Evolutionary conservation across 92 coral and sea anemone genomes (phyloP).

Genomic region (Plumapathes pennacea): DNA sequence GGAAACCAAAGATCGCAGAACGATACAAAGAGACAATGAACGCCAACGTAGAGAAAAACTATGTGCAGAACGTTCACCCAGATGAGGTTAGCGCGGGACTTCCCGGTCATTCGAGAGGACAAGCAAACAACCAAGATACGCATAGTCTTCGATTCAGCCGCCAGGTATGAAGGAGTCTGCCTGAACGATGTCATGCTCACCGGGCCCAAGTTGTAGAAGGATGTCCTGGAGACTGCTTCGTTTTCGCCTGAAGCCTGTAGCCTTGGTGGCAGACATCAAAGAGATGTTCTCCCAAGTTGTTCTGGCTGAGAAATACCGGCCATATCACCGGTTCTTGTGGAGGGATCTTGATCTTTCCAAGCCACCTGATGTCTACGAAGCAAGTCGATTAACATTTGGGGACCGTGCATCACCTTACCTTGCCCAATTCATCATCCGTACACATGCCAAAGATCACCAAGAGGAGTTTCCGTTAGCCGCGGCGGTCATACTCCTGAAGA

Average conservation of each 20-base stretch:
- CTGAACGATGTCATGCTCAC: slow-evolving; percentile 49
- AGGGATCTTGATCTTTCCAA: neutral
- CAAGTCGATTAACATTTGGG: slow-evolving; percentile 1
- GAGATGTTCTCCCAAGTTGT: slow-evolving; percentile 47
- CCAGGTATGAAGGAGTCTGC: slow-evolving; percentile 12
- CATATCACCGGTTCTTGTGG: slow-evolving; percentile 23
- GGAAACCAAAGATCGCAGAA: too few species aligned
- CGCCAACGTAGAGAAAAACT: slow-evolving; percentile 18
- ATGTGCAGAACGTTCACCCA: slow-evolving; percentile 3
- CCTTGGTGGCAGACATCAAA: slow-evolving; percentile 40
- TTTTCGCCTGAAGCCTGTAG: slow-evolving; percentile 43
- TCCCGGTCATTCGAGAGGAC: slow-evolving; percentile 44
- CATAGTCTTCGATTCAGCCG: slow-evolving; percentile 43
- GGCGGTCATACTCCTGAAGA: slow-evolving; percentile 9
- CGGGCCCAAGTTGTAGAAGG: slow-evolving; percentile 48
- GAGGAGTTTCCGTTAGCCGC: slow-evolving; percentile 20
- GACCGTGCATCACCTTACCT: slow-evolving; percentile 16
- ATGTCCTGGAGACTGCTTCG: slow-evolving; percentile 26
- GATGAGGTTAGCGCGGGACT: slow-evolving; percentile 18
- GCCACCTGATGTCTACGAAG: slow-evolving; percentile 6
- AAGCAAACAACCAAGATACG: slow-evolving; percentile 53
- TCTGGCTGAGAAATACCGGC: slow-evolving; percentile 37
- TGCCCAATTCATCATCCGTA: slow-evolving; percentile 21
- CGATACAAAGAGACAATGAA: slow-evolving; percentile 22
- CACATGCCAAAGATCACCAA: slow-evolving; percentile 16